Base-by-base conservation (phyloP, 2,888 invertebrate genomes). In the Digitonthophagus gazella region DNA sequence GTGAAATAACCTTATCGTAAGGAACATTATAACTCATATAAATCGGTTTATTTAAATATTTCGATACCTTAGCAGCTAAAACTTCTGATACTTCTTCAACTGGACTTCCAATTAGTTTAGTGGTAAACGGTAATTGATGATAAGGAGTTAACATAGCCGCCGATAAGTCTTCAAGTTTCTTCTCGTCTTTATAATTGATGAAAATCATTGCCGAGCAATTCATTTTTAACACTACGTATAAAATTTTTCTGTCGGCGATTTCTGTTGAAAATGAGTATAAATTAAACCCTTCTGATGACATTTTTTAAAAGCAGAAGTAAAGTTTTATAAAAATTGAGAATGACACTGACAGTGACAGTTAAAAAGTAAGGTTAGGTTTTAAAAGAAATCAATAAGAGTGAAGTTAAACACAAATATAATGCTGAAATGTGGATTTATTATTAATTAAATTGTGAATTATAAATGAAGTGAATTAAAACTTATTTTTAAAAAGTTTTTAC, bases 1-100 rank as follows among this genome's bases (percentile, higher is more conserved):
- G 80, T 56, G 79, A 71, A 8, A 78, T 72, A 58, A 78, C 74
- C 71, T 77, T 78, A 75, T 83, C 82, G 3, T 79, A 74, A 22
- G 79, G 77, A 3, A 85, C 67, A 76, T 86, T 86, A 71, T 81
- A 84, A 77, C 85, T 86, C n/a, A 86, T 75, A 75, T 80, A 85
- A 8, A 85, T 82, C 65, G 81, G 81, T 74, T 85, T 85, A 2
- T 81, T 78, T 11, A 84, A 73, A 69, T 80, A 82, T 72, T 81
- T 83, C 0, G 83, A 76, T 16, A 86, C 71, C 72, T 81, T 81
- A 67, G 71, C 72, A 0, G 82, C 79, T 19, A 83, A 71, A 68
- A 78, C 79, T 69, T 78, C 74, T 0, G 83, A 83, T 15, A 76
- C 74, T 66, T 77, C 77, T 14, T 84, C 83, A 11, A 78, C 75